phyloP scores from a whole-genome alignment of 2,888 invertebrate species.

The Pristionchus mayeri region DNA sequence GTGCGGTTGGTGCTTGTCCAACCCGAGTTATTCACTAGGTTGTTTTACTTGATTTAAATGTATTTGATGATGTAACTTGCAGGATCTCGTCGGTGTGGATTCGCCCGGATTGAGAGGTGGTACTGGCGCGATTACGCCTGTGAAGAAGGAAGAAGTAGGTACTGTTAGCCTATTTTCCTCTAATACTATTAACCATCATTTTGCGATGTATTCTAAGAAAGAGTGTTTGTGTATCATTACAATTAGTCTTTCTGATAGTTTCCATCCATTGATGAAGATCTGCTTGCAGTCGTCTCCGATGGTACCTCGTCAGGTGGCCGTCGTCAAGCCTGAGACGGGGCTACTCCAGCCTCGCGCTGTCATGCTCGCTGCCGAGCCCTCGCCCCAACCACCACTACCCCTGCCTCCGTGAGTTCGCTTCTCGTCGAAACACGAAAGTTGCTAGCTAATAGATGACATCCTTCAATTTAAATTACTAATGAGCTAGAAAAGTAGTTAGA shows the following conservation, averaged over 20 bases:
- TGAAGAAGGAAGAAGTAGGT: neutral
- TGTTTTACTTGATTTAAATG: slow-evolving; percentile 1
- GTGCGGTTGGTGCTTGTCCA: neutral
- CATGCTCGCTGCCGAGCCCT: neutral
- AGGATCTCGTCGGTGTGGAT: slow-evolving; percentile 45
- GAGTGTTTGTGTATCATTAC: too few relatives aligned
- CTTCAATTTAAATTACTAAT: too few relatives aligned
- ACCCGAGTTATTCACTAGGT: neutral
- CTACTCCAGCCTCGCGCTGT: neutral
- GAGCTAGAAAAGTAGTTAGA: too few relatives aligned
- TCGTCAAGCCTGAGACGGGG: neutral
- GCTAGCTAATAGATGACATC: too few relatives aligned
- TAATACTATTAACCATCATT: too few relatives aligned
- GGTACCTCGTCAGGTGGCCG: neutral
- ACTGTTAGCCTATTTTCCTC: too few relatives aligned
- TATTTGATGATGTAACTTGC: neutral
- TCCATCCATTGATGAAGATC: neutral
- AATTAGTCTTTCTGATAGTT: too few relatives aligned
- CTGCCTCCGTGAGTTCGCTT: too few relatives aligned
- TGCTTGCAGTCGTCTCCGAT: neutral
- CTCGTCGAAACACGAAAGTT: too few relatives aligned
- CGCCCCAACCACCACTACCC: neutral
- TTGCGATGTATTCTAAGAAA: too few relatives aligned
- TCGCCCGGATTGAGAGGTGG: slow-evolving; percentile 47
- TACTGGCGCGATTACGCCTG: neutral